Evolutionary conservation across 1,140 invertebrate genomes (phyloP), one percentile per base, ranked within the genome.

Genomic region (Heliothis subflexa): DNA sequence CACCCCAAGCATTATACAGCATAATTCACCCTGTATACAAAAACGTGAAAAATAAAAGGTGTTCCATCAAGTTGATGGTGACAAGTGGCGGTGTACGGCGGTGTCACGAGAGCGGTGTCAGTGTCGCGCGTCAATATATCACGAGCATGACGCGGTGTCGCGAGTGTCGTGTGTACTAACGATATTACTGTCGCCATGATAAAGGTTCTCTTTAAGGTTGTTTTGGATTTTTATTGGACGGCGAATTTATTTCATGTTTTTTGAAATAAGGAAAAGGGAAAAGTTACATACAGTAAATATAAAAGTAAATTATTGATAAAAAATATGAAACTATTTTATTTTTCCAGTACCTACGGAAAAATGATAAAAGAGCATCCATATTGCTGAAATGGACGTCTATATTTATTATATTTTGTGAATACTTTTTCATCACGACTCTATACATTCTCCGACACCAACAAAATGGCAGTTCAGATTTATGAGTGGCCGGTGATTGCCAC

Each of bases 61-160:
- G 66, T 70, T 70, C 66, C 66, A 70, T 70, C 66, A 70, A 70
- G 18, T 70, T 70, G 66, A 70, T 70, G 66, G 45, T 49, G 66
- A 25, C 66, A 70, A 70, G 66, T 70, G 50, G 66, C 66, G 47
- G 47, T 70, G 66, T 70, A 28, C 28, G 66, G 66, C 66, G 47
- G 66, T 52, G 66, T 70, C 66, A 49, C 47, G 47, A 70, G 66
- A 70, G 66, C 66, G 47, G 66, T 70, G 66, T 70, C 18, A 13
- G 47, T 70, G 66, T 70, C 66, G 47, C 57, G 66, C 28, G 66
- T 70, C 66, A 52, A 70, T 70, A 70, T 70, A 70, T 70, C 66
- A 70, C 21, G 66, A 9, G 66, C 62, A 66, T 66, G 66, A 70
- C 66, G 66, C 47, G 47, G 66, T 70, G 66, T 70, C 66, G 50